Evolutionary conservation across 2,888 invertebrate genomes (phyloP).

Genomic region (Eupeodes latifasciatus): DNA sequence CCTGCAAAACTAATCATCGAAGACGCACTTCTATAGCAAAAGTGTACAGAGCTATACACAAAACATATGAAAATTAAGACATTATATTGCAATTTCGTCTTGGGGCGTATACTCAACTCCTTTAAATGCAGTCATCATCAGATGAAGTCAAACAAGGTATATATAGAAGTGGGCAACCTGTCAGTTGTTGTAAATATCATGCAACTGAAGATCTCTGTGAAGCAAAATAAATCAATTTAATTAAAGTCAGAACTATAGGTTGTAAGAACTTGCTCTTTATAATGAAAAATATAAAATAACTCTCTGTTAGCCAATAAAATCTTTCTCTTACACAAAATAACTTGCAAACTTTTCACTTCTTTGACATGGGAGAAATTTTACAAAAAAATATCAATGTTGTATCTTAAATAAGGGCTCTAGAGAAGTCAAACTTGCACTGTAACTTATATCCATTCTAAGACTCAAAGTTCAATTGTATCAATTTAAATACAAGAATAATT

Average conservation of each 20-base stretch:
- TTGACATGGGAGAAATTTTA: no score
- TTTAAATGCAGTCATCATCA: conserved; percentile 7
- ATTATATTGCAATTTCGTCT: conserved; percentile 1
- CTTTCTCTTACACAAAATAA: no score
- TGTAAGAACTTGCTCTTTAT: not conserved
- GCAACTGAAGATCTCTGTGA: not conserved
- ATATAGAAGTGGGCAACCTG: not conserved
- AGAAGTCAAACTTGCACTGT: no score
- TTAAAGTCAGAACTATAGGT: not conserved
- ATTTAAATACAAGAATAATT: no score
- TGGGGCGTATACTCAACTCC: not conserved
- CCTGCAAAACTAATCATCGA: conserved; percentile 2
- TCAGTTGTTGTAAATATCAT: not conserved
- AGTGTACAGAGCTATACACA: not conserved
- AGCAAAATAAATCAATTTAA: not conserved
- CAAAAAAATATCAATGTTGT: no score
- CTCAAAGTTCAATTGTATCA: no score
- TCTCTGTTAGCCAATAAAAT: no score
- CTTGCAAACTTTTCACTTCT: no score
- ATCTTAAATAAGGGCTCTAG: no score
- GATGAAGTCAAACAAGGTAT: conserved; percentile 12
- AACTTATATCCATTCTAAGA: no score
- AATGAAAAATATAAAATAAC: not conserved
- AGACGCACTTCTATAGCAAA: conserved; percentile 10
- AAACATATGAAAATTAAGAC: conserved; percentile 33